These are phyloP conservation scores for Xenus cinereus DNA, from an alignment of 2,113 vertebrate genomes.

Conservation along the genomic window DNA sequence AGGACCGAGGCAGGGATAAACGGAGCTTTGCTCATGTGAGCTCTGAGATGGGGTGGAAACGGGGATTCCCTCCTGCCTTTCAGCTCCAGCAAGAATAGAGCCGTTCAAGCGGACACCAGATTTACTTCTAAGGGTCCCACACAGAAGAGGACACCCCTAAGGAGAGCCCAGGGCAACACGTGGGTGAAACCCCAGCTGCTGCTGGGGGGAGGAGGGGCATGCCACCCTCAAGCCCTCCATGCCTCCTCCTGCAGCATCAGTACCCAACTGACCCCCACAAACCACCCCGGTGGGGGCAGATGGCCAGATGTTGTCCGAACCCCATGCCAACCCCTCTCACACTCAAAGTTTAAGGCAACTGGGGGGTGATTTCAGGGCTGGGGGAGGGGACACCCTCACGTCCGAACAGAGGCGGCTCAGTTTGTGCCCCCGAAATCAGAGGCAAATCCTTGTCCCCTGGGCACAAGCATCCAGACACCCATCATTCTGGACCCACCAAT, in stretches of 20 bases:
- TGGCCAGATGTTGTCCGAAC: not conserved
- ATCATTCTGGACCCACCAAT: not conserved
- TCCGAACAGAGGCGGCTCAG: not conserved
- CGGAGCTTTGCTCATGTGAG: not conserved
- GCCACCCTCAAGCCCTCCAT: not conserved
- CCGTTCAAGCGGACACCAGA: fast-evolving
- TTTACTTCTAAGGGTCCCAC: not conserved
- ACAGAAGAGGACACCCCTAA: not conserved
- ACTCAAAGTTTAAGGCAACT: not conserved
- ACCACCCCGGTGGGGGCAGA: fast-evolving
- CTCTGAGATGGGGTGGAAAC: not conserved
- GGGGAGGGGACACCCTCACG: fast-evolving
- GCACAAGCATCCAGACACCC: not conserved
- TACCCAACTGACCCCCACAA: not conserved
- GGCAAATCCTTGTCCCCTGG: not conserved
- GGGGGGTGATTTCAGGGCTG: not conserved
- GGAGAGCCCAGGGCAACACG: not conserved
- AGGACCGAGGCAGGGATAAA: not conserved
- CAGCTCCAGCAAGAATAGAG: not conserved
- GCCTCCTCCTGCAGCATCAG: not conserved
- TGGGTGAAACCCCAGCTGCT: not conserved
- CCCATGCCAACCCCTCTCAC: not conserved
- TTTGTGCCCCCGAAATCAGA: not conserved
- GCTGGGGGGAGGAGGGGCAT: too few relatives aligned
- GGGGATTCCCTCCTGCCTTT: not conserved